These are phyloP conservation scores for Polypterus senegalus DNA, from an alignment of 2,113 vertebrate genomes.

Conservation along the genomic window DNA sequence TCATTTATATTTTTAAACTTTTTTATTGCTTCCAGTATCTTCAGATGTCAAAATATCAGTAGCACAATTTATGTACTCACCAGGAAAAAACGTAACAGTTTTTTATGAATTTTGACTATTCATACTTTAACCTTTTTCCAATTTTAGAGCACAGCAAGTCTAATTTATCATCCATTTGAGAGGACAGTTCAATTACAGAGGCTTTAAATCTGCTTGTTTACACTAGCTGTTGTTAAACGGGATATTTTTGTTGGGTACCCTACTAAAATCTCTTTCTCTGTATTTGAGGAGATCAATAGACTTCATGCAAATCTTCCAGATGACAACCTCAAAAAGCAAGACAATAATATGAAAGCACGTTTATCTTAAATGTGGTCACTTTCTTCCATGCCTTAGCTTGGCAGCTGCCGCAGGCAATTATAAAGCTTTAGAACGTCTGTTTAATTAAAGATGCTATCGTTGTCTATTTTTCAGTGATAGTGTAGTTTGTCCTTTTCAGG, in stretches of 20 bases:
- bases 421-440: conserved; percentile 23
- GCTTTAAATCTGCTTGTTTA: background rate
- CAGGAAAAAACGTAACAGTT: too few species aligned
- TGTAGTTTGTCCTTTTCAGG: conserved; percentile 14
- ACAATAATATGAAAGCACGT: background rate
- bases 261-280: background rate
- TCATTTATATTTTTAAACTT: too few species aligned
- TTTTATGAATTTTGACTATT: too few species aligned
- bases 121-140: too few species aligned
- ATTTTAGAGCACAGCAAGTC: background rate
- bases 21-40: too few species aligned
- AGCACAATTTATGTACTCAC: too few species aligned
- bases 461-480: conserved; percentile 14
- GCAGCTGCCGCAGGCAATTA: conserved; percentile 33
- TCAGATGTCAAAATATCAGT: too few species aligned
- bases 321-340: background rate
- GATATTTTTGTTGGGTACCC: background rate
- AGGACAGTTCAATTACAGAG: background rate
- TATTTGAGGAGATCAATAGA: background rate
- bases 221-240: background rate
- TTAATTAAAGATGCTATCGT: conserved; percentile 37
- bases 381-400: conserved; percentile 16
- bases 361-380: background rate
- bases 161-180: background rate
- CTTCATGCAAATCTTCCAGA: background rate